Conservation (phyloP, 1,140 invertebrate genomes). For the Vanessa atalanta region DNA sequence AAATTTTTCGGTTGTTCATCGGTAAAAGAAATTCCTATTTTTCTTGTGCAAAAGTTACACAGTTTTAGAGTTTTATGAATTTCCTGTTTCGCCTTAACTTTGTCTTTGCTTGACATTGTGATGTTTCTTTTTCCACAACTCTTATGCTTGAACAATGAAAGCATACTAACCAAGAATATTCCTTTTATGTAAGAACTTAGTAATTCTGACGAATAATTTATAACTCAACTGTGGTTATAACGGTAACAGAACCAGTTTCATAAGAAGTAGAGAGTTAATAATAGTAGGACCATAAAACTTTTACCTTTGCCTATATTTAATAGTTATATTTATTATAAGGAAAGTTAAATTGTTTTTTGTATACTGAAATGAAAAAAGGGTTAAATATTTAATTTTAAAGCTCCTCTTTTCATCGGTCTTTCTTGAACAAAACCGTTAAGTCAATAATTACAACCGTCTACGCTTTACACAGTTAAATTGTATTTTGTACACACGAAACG, state of each 20-base stretch:
- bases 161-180: background rate
- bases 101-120: constrained; percentile 35
- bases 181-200: constrained; percentile 2
- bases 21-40: constrained; percentile 59
- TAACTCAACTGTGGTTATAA: constrained; percentile 20
- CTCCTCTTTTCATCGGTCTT: too few species aligned
- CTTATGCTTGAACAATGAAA: background rate
- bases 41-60: constrained; percentile 58
- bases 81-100: constrained; percentile 47
- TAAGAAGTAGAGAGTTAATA: constrained; percentile 10
- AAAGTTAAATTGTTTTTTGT: background rate
- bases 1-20: constrained; percentile 44
- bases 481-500: too few species aligned
- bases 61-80: constrained; percentile 56
- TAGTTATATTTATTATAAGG: background rate
- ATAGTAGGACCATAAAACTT: constrained; percentile 1
- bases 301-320: background rate
- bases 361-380: background rate
- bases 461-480: too few species aligned
- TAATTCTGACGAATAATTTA: constrained; percentile 4
- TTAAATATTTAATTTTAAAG: too few species aligned
- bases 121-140: background rate
- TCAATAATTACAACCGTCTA: too few species aligned
- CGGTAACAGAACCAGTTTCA: background rate
- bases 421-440: too few species aligned